Conservation (phyloP, 2,797 vertebrate genomes). For the Chromobotia macracanthus region DNA sequence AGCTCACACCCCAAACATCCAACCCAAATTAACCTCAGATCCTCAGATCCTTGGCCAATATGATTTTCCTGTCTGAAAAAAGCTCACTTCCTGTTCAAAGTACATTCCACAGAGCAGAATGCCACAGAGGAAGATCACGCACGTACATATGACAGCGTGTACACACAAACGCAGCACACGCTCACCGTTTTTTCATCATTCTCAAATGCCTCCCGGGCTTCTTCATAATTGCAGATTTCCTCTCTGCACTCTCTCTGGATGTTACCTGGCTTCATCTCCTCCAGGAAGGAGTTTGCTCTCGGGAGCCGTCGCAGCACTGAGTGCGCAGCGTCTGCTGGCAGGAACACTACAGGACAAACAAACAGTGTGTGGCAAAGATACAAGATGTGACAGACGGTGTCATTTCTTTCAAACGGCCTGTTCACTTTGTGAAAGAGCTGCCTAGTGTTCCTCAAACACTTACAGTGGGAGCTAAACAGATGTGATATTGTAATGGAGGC, state of each 20-base stretch:
- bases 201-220: slow-evolving; percentile 97
- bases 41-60: not conserved
- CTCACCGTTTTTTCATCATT: slow-evolving; percentile 96
- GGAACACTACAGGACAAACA: slow-evolving; percentile 83
- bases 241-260: slow-evolving; percentile 94
- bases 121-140: not conserved
- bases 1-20: not conserved
- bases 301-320: slow-evolving; percentile 88
- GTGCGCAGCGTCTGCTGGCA: slow-evolving; percentile 90
- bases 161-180: not conserved
- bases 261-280: slow-evolving; percentile 94
- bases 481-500: slow-evolving; percentile 37
- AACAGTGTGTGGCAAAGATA: slow-evolving; percentile 68
- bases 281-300: slow-evolving; percentile 90
- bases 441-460: slow-evolving; percentile 46
- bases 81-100: not conserved
- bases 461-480: slow-evolving; percentile 36
- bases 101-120: slow-evolving; percentile 1
- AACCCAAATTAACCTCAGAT: not conserved
- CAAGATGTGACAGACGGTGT: not conserved
- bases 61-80: slow-evolving; percentile 26
- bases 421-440: slow-evolving; percentile 37
- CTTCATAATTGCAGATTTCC: slow-evolving; percentile 95
- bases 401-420: slow-evolving; percentile 63
- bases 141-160: not conserved